Base-by-base conservation (phyloP, 2,797 vertebrate species). In the Spinibarbus caldwelli region DNA sequence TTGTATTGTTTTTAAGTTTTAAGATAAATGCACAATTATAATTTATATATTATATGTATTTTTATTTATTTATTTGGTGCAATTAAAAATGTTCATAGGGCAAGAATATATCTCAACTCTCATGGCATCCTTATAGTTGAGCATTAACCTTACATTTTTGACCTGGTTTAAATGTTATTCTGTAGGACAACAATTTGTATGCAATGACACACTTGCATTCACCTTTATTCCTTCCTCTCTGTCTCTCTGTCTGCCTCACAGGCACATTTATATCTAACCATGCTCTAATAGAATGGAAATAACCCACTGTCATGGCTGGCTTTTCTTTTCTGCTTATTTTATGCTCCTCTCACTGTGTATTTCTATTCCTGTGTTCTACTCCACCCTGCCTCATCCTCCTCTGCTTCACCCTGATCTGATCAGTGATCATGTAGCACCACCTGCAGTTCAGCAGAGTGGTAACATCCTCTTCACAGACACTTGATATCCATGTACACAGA, bases 341-440 rank as follows among this genome's bases (percentile, higher is more conserved):
- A 52, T 66, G 17, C 41, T 38, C 15, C 10, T 57, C 15, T 77
- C 17, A 0, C 1, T 72, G 36, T 0, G 1, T 45, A 14, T 82
- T 36, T 76, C 36, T 81, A 17, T 68, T 52, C 68, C 7, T 49
- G 29, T 59, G 23, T 26, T 11, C 26, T 34, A 29, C 26, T 78
- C 29, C 31, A 52, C 11, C 26, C 7, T 73, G 49, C 72, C 26
- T 75, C 26, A 59, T 41, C 26, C 72, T 45, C 70, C 80, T 66
- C 77, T 71, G 54, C 43, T 49, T 19, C 80, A 72, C 38, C 31
- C 72, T 54, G 71, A 85, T 62, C 80, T 87, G 87, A 94, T 93
- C 93, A 94, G 91, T 96, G 95, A 96, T 97, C 92, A 95, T 93
- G 94, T 92, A 97, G 97, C 97, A 95, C 98, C 98, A 97, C 96